Evolutionary conservation across 1,140 invertebrate genomes (phyloP).

Genomic region (Lordiphosa clarofinis): DNA sequence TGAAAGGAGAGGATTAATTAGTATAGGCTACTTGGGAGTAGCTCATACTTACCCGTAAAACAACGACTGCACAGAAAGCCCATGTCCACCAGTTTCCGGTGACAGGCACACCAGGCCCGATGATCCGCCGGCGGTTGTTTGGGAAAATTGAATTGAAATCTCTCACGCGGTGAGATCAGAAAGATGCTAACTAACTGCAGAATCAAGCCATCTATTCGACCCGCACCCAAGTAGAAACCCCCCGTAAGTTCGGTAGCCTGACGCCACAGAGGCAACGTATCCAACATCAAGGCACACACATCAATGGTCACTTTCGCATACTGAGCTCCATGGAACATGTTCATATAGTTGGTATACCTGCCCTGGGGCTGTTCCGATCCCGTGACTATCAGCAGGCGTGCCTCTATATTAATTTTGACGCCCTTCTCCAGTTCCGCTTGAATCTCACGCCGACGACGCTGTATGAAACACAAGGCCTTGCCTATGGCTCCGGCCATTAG

Average conservation of each 20-base stretch:
- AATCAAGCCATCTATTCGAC: background rate
- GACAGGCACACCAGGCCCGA: constrained; percentile 1
- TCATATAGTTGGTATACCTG: background rate
- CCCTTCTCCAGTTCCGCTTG: background rate
- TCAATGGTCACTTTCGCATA: background rate
- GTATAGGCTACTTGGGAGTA: too few species aligned
- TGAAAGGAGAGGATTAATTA: too few species aligned
- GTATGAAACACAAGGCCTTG: constrained; percentile 1
- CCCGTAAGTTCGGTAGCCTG: constrained; percentile 6
- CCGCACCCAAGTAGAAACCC: background rate
- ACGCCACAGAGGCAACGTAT: background rate
- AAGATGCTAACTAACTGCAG: background rate
- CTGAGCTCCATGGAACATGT: background rate
- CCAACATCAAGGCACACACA: background rate
- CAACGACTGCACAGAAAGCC: constrained; percentile 2
- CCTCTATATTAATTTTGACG: background rate
- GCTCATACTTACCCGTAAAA: too few species aligned
- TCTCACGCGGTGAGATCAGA: constrained; percentile 1
- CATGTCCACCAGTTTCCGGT: background rate
- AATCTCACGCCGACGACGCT: constrained; percentile 6
- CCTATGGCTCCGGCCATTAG: constrained; percentile 1
- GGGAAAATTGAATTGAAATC: constrained; percentile 7
- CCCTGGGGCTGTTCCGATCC: background rate
- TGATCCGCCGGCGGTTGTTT: background rate
- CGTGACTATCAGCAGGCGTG: background rate